These are phyloP conservation scores for Muscina levida DNA, from an alignment of 2,888 invertebrate species.

Conservation along the genomic window DNA sequence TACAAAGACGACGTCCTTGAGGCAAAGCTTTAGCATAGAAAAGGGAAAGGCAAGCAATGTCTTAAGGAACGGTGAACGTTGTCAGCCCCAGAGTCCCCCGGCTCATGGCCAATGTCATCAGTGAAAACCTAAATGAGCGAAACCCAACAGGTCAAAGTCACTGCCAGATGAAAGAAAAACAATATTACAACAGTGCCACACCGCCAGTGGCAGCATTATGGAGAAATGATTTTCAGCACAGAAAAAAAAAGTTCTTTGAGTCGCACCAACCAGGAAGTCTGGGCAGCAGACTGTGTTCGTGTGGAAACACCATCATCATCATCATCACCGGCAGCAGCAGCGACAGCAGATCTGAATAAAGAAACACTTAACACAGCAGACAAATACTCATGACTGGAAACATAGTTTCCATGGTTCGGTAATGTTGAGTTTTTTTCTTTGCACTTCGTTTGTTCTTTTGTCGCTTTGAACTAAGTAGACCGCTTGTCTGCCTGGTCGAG, in stretches of 20 bases:
- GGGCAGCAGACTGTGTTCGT: neutral
- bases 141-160: conserved; percentile 56
- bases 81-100: too few species aligned
- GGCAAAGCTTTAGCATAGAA: too few species aligned
- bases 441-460: conserved; percentile 27
- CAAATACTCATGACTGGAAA: too few species aligned
- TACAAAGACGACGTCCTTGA: conserved; percentile 58
- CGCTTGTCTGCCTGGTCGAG: conserved; percentile 39
- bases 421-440: too few species aligned
- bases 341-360: neutral
- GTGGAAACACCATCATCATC: neutral
- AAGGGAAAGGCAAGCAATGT: too few species aligned
- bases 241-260: conserved; percentile 9
- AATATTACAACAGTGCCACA: too few species aligned
- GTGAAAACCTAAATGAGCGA: conserved; percentile 33
- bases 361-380: conserved; percentile 34
- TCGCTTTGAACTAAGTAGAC: conserved; percentile 30
- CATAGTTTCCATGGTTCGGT: too few species aligned
- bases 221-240: neutral
- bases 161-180: conserved; percentile 19
- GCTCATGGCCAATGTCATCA: conserved; percentile 56
- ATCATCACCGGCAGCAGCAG: conserved; percentile 2
- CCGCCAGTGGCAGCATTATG: neutral
- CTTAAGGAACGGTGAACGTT: too few species aligned
- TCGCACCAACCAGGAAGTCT: conserved; percentile 18